Evolutionary conservation across 2,888 invertebrate species (phyloP), one percentile per base, ranked within the genome.

Genomic region (Brachyopa scutellaris): DNA sequence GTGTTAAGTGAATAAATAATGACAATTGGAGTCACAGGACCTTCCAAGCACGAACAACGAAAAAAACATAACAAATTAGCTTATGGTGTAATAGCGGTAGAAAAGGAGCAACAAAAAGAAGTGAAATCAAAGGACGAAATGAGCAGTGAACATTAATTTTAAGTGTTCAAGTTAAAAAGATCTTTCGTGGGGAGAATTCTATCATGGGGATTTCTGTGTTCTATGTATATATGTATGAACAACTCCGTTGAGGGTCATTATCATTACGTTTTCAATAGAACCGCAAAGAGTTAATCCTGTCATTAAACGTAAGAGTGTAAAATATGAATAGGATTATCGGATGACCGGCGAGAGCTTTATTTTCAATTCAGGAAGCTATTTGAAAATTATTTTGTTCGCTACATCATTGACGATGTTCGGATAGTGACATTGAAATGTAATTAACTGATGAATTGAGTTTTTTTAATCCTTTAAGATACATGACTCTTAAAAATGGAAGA

Each of bases 1-100:
- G 42, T 80, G 49, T 45, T 57, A 69, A 74, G 69, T 80, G 74
- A 80, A 80, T 80, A 74, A 69, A 80, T 80, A 74, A 80, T 80
- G 67, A 67, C 31, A 29, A 40, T 70, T 45, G 66, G 73, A 26
- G 79, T 29, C 31, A 64, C 62, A 57, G 55, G 45, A 64, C 57
- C 29, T 55, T 19, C 19, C 42, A 8, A n/a, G 0, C 17, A 47
- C 21, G 33, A 4, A 19, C n/a, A n/a, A n/a, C n/a, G 1, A 31
- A 40, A n/a, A 11, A 64, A 47, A 51, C 36, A 45, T 66, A 64
- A 29, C 53, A 61, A 73, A 67, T 67, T 73, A 53, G 73, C 59
- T 51, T 51, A 47, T 66, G 59, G 31, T 73, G 66, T 72, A 72
- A 78, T 42, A 51, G 29, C 13, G n/a, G 3, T 40, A n/a, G 23